Base-by-base conservation (phyloP, 2,888 invertebrate species). In the Rhopalosiphum nymphaeae region DNA sequence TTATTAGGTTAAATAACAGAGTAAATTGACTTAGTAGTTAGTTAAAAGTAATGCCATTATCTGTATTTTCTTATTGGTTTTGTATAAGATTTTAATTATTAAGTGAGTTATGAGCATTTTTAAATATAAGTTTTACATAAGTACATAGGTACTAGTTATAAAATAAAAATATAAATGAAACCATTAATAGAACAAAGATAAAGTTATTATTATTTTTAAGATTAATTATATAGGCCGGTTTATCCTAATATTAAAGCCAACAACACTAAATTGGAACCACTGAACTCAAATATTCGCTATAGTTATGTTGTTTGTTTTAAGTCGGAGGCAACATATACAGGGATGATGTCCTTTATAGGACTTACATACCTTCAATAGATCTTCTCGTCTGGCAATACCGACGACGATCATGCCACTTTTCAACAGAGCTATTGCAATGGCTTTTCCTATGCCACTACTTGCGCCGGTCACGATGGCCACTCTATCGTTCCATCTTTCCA, bases 401-500 rank as follows among this genome's bases (percentile, higher is more conserved):
- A 94, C 29, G 10, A 94, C 94, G 9, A 84, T 26, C 91, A 94
- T 94, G 10, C 91, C 87, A 0, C 36, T 53, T 56, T 88, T 87
- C 53, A 91, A 7, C 42, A 94, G 36, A 5, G 49, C 87, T 88
- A 26, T 78, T 0, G 44, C 49, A 26, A 91, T 87, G 7, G 94
- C 42, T 78, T 87, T 93, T 26, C 94, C 94, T 53, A 94, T 94
- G 26, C 94, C 93, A 4, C 84, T 53, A 10, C 36, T 84, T 1
- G 87, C 93, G 0, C 94, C 94, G 4, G 94, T 94, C 11, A 94
- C 93, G 11, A 94, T 85, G 13, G 94, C 94, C 3, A 93, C 87
- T 87, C 91, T 85, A n/a, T 53, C 25, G 11, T 44, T 93, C 94
- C 94, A 94, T 26, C 93, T 88, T 36, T 94, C 93, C 94, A 94